Conservation (phyloP, 1,140 invertebrate species). For the Frieseomelitta varia region DNA sequence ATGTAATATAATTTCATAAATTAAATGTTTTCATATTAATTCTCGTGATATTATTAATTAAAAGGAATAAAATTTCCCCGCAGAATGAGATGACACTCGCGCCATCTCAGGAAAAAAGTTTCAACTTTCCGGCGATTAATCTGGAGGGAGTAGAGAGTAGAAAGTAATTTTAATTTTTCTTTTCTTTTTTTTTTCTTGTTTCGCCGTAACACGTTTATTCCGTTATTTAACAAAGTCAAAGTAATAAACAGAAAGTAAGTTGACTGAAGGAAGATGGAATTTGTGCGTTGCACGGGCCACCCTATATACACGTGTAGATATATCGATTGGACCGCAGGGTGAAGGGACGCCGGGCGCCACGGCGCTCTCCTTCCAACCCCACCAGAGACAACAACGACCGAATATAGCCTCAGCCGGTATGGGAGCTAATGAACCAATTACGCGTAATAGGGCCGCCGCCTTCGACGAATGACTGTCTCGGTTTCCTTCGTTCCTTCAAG, state of each 20-base stretch:
- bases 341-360: conserved; percentile 56
- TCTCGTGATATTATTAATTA: too few species aligned
- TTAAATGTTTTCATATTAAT: too few species aligned
- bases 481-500: conserved; percentile 54
- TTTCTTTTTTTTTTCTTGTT: too few species aligned
- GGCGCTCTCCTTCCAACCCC: conserved; percentile 46
- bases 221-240: too few species aligned
- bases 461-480: conserved; percentile 63
- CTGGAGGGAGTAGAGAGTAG: too few species aligned
- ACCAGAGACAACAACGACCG: conserved; percentile 58
- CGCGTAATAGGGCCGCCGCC: conserved; percentile 63
- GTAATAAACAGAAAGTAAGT: neutral
- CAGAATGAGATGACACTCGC: too few species aligned
- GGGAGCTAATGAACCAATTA: conserved; percentile 70
- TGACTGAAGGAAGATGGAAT: neutral
- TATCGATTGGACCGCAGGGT: conserved; percentile 53
- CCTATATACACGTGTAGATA: conserved; percentile 30
- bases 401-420: conserved; percentile 61
- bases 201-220: too few species aligned
- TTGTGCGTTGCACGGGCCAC: neutral
- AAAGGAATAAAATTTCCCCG: too few species aligned
- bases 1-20: too few species aligned
- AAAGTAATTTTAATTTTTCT: too few species aligned
- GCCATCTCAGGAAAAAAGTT: too few species aligned
- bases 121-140: too few species aligned